Base-by-base conservation (phyloP, 2,797 vertebrate species). In the Lithobates sylvaticus region DNA sequence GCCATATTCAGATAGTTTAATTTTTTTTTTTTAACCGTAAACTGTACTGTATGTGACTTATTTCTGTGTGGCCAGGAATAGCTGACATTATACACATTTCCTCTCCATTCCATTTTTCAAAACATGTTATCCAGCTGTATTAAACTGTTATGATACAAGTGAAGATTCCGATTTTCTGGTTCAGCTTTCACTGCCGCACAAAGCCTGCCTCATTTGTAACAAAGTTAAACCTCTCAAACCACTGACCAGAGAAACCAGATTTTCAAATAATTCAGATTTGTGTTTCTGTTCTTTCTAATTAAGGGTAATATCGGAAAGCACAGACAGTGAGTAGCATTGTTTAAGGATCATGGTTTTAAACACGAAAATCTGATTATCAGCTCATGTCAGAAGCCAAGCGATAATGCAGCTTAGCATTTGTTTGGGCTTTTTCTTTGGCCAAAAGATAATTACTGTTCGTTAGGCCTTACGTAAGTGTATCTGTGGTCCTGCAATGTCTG, bases 211-310 rank as follows among this genome's bases (percentile, higher is more conserved):
- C 96, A 96, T 96, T 95, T 92, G 95, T 99, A 99, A 99, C 97
- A 97, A 98, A 97, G 97, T 99, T 99, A 99, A 98, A 96, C 95
- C 96, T 95, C 91, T 93, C 95, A 93, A 95, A 94, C 91, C 90
- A 92, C 94, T 94, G 94, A 94, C 94, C 95, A 95, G 96, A 96
- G 95, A 97, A 97, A 97, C 96, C 93, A 96, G 97, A 97, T 97
- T 98, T 97, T 97, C 96, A 97, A 98, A 98, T 98, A 97, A 97
- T 96, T 97, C 96, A 98, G 96, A 98, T 98, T 98, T 99, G 97
- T 98, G 97, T 98, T 99, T 98, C 97, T 98, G 97, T 90, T 94
- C 96, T 94, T 96, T 95, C 96, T 98, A 98, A 99, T 99, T 99
- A 98, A 97, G 96, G 96, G 97, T 97, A 95, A 96, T 96, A 96